Base-by-base conservation (phyloP, 2,888 invertebrate species). In the Epistrophella euchroma region DNA sequence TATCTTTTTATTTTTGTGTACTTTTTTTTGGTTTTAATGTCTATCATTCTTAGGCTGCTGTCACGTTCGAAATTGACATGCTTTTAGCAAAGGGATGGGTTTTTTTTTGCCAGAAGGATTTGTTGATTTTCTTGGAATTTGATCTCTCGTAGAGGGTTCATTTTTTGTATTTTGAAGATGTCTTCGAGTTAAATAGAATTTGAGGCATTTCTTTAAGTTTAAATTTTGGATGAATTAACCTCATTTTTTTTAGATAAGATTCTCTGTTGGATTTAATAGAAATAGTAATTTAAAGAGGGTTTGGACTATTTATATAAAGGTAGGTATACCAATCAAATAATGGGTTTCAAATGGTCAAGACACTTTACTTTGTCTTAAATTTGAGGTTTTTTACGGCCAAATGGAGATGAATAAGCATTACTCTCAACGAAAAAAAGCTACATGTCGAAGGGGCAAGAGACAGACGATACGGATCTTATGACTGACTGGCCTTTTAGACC, bases 41-140 rank as follows among this genome's bases (percentile, higher is more conserved):
- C 66, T 66, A 66, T 66, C 66, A 66, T 47, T 66, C 47, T 66
- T 35, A 66, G 66, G 32, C 66, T 66, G 25, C 47, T 66, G 66
- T 66, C 66, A 66, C 45, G 45, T 66, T 47, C 17, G 47, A 19
- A 66, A 66, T 66, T 66, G 66, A 66, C 66, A 66, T 47, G 47
- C 45, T 66, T 66, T 66, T 66, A 66, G 45, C 13, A 10, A 45
- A 64, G 64, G 45, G 28, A 47, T 19, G 66, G 45, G 28, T 25
- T 43, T 25, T 64, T 66, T 60, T 60, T 40, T 10, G 22, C 7
- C 15, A 52, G 15, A 1, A 25, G 37, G 60, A 37, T 60, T 60
- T 60, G 60, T 60, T 60, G 19, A 40, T 60, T 60, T 60, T 15
- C 40, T 40, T 60, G 60, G 60, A 60, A 60, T 60, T 60, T 60